Conservation (phyloP, 2,113 vertebrate species). For the Megalops atlanticus region DNA sequence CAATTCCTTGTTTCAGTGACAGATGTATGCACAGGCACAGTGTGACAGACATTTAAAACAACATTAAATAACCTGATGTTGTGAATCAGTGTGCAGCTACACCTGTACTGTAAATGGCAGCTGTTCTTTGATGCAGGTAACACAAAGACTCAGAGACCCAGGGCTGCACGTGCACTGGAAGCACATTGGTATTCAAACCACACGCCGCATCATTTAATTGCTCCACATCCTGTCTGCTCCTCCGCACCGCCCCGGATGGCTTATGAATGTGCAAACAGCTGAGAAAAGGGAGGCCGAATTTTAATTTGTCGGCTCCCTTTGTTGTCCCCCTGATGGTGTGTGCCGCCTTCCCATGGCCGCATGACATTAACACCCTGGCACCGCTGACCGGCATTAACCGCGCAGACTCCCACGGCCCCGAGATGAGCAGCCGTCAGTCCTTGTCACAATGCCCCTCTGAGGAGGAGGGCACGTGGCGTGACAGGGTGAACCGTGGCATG, state of each 20-base stretch:
- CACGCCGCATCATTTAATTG: conserved; percentile 47
- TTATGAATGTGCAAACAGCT: conserved; percentile 47
- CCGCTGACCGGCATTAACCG: neutral
- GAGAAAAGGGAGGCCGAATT: conserved; percentile 39
- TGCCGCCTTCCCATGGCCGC: neutral
- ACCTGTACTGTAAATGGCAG: conserved; percentile 34
- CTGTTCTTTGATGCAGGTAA: conserved; percentile 39
- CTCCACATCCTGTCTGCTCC: conserved; percentile 46
- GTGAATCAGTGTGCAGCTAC: neutral
- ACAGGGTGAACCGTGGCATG: neutral
- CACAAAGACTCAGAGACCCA: neutral
- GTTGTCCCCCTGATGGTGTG: neutral
- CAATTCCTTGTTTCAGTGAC: neutral
- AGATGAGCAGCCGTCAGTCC: neutral
- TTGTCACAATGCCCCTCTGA: neutral
- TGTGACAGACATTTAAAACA: neutral
- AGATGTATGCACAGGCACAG: too few relatives aligned
- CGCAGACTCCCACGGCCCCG: neutral
- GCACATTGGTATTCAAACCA: conserved; percentile 43
- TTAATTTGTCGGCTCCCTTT: conserved; percentile 37
- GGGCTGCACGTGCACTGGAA: conserved; percentile 18
- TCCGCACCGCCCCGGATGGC: conserved; percentile 36
- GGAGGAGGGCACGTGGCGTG: conserved; percentile 21
- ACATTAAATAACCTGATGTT: neutral
- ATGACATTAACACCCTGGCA: conserved; percentile 6